A percentile compares a stretch with the other conserved stretches of the same genome.
Conservation (phyloP, 2,797 vertebrate genomes). For the Orientallactaga sibirica region DNA sequence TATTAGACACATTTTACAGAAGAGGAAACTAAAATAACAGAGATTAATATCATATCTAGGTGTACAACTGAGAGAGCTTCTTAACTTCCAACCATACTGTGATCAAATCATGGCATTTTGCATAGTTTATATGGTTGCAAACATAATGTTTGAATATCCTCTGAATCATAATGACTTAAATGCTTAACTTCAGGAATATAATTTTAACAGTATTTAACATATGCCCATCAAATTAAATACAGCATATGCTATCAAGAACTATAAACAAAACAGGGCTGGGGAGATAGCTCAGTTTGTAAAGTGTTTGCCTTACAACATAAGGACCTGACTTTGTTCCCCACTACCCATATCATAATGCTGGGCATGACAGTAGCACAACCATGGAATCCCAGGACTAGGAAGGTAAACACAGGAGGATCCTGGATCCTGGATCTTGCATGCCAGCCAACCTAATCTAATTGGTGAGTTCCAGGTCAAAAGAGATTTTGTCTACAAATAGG, state of each 20-base stretch:
- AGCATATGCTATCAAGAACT: not conserved
- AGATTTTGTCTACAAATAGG: too few species aligned
- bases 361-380: too few species aligned
- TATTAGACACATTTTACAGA: not conserved
- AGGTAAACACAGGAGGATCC: too few species aligned
- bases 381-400: too few species aligned
- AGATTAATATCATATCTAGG: not conserved
- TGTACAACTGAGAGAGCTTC: not conserved
- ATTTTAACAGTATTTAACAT: conserved; percentile 20
- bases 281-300: too few species aligned
- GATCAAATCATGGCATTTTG: not conserved
- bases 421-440: too few species aligned
- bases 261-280: too few species aligned
- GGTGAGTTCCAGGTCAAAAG: too few species aligned
- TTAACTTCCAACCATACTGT: not conserved
- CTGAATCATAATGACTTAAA: conserved; percentile 12
- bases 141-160: not conserved
- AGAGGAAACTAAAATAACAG: conserved; percentile 8
- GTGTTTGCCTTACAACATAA: too few species aligned
- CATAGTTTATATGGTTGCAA: not conserved
- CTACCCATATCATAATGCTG: too few species aligned
- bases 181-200: not conserved
- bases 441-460: too few species aligned
- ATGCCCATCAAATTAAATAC: not conserved
- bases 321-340: too few species aligned